Percentiles rank a stretch among this genome's conserved stretches.
Conservation (phyloP, 2,888 invertebrate genomes). For the Nymphalis c-album region DNA sequence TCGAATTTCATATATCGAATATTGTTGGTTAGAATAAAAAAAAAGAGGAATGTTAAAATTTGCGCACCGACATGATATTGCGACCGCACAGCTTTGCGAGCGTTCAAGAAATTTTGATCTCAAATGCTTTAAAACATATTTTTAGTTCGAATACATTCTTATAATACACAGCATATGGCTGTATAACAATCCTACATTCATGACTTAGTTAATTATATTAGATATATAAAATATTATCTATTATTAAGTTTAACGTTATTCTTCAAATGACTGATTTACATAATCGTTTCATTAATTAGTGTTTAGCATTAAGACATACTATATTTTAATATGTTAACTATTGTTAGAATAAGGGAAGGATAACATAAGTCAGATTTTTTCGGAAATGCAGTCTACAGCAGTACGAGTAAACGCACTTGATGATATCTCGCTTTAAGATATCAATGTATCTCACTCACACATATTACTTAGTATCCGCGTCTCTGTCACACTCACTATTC, state of each 20-base stretch:
- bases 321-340: constrained; percentile 54
- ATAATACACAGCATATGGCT: constrained; percentile 21
- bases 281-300: constrained; percentile 63
- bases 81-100: constrained; percentile 25
- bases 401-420: constrained; percentile 9
- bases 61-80: constrained; percentile 3
- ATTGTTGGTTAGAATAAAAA: background rate
- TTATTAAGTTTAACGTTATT: constrained; percentile 56
- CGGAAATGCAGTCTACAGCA: constrained; percentile 23
- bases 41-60: background rate
- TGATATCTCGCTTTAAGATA: background rate
- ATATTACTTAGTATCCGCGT: background rate
- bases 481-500: background rate
- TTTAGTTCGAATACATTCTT: constrained; percentile 16
- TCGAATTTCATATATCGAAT: too few species aligned
- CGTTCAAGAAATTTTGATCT: constrained; percentile 16
- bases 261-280: constrained; percentile 72
- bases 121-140: constrained; percentile 9
- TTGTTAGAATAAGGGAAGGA: constrained; percentile 30
- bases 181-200: constrained; percentile 27
- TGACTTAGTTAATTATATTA: constrained; percentile 32
- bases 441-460: background rate
- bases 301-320: constrained; percentile 50
- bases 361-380: constrained; percentile 20
- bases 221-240: constrained; percentile 42